phyloP scores from a whole-genome alignment of 1,140 invertebrate species.

The Acarapis woodi region DNA sequence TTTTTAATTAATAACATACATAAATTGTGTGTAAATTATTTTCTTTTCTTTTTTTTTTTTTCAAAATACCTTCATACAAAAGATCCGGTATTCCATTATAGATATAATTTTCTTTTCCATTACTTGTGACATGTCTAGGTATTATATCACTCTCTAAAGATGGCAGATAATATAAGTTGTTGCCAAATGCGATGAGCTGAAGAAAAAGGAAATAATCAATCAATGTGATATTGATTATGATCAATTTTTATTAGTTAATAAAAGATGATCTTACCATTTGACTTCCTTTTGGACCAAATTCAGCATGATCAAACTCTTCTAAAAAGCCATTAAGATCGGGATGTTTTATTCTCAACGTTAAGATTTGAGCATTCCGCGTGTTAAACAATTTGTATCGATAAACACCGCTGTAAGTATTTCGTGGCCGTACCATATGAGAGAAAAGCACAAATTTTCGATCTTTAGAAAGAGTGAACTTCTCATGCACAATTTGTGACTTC shows the following conservation, averaged over 20 bases:
- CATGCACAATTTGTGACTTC: too few species aligned
- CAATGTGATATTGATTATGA: not conserved
- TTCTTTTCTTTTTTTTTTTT: not conserved
- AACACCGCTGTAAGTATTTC: conserved; percentile 1
- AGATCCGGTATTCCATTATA: conserved; percentile 21
- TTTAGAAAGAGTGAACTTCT: conserved; percentile 10
- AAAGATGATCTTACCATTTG: conserved; percentile 14
- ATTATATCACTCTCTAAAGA: too few species aligned
- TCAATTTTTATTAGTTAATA: not conserved
- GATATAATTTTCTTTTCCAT: conserved; percentile 13
- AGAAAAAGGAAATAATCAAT: not conserved
- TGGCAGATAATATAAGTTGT: too few species aligned
- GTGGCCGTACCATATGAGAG: conserved; percentile 9
- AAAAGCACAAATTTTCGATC: conserved; percentile 11
- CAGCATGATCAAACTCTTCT: conserved; percentile 13
- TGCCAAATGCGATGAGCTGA: not conserved
- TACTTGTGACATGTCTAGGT: conserved; percentile 8
- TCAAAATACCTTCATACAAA: conserved; percentile 15
- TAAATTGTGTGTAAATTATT: not conserved
- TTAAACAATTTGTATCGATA: conserved; percentile 5
- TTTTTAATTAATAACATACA: not conserved
- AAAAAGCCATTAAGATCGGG: not conserved
- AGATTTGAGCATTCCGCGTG: not conserved
- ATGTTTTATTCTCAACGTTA: not conserved
- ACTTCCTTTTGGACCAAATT: conserved; percentile 16